Base-by-base conservation (phyloP, 2,113 vertebrate species). In the Strix aluco region DNA sequence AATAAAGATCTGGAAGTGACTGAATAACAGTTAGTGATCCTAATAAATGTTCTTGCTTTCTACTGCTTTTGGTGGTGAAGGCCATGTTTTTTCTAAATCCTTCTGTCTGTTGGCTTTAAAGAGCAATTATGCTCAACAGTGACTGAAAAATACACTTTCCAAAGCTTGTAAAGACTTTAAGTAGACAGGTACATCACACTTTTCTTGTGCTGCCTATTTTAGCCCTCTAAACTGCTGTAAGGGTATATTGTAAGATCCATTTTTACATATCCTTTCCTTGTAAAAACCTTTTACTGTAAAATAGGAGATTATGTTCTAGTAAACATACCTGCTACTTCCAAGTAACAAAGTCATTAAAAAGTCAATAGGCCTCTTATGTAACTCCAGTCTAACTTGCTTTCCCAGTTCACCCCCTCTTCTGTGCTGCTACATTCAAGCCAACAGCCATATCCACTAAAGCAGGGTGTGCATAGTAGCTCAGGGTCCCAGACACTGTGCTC, bases 401-500 rank as follows among this genome's bases (percentile, higher is more conserved):
- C 75, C 65, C 44, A 18, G 11, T 36, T 88, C 86, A 67, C 86
- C 67, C 63, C 86, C 47, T 93, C 52, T 72, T 46, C 42, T 14
- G 34, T 14, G 26, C 75, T 63, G 63, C 61, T 69, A 8, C 14
- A 6, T 25, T 47, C 20, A 30, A 84, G 92, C 65, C 95, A 94
- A 94, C 92, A 91, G 92, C 95, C 91, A 8, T 5, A 63, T 44
- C 81, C 88, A 26, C 88, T 72, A 8, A 57, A 20, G 77, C 86
- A 96, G 94, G 92, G 92, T 89, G 88, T 96, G 92, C 49, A 0
- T 74, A 49, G 95, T 79, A 94, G 86, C 83, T 97, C 7, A 1
- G 89, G 92, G 86, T 97, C 96, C 92, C 95, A 96, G 96, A 86
- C 91, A 57, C 82, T 0, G 9, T 86, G 71, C 96, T 97, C 86